Base-by-base conservation (phyloP, 2,797 vertebrate genomes). In the Scleropages formosus region DNA sequence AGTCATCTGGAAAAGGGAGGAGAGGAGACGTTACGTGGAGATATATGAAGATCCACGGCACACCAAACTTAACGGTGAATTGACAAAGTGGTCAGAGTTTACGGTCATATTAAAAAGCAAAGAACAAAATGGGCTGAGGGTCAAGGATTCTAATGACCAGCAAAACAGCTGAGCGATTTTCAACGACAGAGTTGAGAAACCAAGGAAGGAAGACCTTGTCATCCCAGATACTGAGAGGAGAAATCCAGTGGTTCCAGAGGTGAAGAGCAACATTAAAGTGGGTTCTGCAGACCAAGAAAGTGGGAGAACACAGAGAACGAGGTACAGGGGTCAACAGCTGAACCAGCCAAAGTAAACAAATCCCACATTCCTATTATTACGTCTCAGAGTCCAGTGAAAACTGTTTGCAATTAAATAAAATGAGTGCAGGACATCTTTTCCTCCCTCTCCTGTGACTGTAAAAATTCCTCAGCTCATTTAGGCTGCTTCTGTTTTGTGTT, bases 1-100 rank as follows among this genome's bases (percentile, higher is more conserved):
- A 94, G 85, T 98, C 97, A 86, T 97, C 97, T 99, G 85, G 68
- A 92, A 39, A 88, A 80, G 18, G 20, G 78, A 20, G 24, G 20
- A 72, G n/a, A 11, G 11, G 53, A 56, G 31, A 39, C 0, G 7
- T 46, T 44, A 39, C 7, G 31, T n/a, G n/a, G 11, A n/a, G 12
- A 39, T 31, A 26, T 26, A 8, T 16, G 15, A 31, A 16, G 4
- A 46, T 44, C 74, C 39, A 49, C 10, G 13, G 24, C 16, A 51
- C 22, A 24, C 18, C 27, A 39, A 63, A 49, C 22, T 58, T 26
- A 15, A 18, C 18, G 26, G 47, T 12, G 47, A 58, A 61, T 66
- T 60, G 68, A 72, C 22, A 49, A 53, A 60, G 63, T 39, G 15
- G 27, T 15, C 24, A 63, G 12, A 15, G 44, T 39, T 49, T 39